Evolutionary conservation across 2,797 vertebrate species (phyloP), one percentile per base, ranked within the genome.

Genomic region (Chrysocyon brachyurus): DNA sequence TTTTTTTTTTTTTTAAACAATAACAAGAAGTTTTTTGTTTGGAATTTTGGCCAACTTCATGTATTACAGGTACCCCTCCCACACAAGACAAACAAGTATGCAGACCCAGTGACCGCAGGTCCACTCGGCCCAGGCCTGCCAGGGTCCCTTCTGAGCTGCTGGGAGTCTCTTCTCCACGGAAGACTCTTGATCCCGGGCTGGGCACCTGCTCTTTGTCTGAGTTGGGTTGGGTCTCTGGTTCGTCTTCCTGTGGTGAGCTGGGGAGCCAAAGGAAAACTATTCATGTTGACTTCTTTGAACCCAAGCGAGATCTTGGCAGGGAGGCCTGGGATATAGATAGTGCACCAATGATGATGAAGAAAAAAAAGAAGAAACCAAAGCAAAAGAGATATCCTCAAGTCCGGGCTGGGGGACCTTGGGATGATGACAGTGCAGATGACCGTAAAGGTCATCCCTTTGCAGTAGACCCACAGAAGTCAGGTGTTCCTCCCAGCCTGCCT

Each of bases 331-430:
- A 98, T 26, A 0, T 66, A 46, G 99, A 99, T 56, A 90, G 98
- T 0, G 86, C 96, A 16, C 96, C 98, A 17, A 92, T 96, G 6
- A 0, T 93, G 1, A 87, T 64, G 92, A 99, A 98, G 98, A 99
- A 98, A 36, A 99, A 99, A 97, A 99, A 99, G 24, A 99, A 99
- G 98, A 99, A 99, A 90, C 94, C 98, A 0, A 99, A 99, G 21
- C 99, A 98, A 0, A 99, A 97, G 97, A 98, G 98, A 22, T 97
- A 33, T 66, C 97, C 97, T 81, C 97, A 98, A 59, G 96, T 98
- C 0, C 98, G 93, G 59, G 36, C 90, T 2, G 28, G 24, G 19
- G 99, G 98, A 66, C 21, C 86, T 3, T 98, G 98, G 98, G 97
- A 98, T 12, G 97, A 97, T 2, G 95, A 97, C 5, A 91, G 8